phyloP scores from a whole-genome alignment of 2,797 vertebrate genomes.

The Gadopsis marmoratus region DNA sequence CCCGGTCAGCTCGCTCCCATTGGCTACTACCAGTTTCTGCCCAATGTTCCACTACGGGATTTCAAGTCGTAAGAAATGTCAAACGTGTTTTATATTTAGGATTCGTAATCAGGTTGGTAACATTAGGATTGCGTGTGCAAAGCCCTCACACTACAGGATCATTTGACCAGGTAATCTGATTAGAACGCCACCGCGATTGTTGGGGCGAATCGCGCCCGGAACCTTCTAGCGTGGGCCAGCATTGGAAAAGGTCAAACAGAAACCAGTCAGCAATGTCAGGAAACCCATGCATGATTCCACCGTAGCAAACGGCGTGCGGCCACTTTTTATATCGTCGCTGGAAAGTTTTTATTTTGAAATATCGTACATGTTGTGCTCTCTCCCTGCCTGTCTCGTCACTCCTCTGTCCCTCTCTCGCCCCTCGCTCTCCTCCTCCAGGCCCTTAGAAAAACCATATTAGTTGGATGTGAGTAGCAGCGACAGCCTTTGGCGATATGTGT shows the following conservation, averaged over 20 bases:
- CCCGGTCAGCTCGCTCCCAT: too few species aligned
- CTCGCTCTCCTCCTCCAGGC: slow-evolving; percentile 25
- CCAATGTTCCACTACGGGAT: too few species aligned
- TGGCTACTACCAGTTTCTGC: too few species aligned
- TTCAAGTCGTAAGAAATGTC: too few species aligned
- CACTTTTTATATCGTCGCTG: not conserved
- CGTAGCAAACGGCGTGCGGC: not conserved
- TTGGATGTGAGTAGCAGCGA: slow-evolving; percentile 60
- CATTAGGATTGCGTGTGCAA: too few species aligned
- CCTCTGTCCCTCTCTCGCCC: slow-evolving; percentile 6
- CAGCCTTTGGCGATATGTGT: slow-evolving; percentile 58
- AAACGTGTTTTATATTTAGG: too few species aligned
- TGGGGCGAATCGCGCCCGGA: too few species aligned
- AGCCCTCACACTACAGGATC: too few species aligned
- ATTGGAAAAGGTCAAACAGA: not conserved
- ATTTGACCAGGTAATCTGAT: too few species aligned
- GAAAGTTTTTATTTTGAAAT: slow-evolving; percentile 2
- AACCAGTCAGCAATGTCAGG: not conserved
- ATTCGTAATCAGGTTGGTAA: too few species aligned
- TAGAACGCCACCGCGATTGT: too few species aligned
- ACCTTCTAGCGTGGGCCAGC: too few species aligned
- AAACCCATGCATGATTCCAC: not conserved
- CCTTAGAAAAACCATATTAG: slow-evolving; percentile 58
- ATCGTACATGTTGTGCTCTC: slow-evolving; percentile 10
- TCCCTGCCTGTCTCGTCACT: slow-evolving; percentile 9